phyloP scores from a whole-genome alignment of 2,888 invertebrate genomes.

The Pandemis cinnamomeana region DNA sequence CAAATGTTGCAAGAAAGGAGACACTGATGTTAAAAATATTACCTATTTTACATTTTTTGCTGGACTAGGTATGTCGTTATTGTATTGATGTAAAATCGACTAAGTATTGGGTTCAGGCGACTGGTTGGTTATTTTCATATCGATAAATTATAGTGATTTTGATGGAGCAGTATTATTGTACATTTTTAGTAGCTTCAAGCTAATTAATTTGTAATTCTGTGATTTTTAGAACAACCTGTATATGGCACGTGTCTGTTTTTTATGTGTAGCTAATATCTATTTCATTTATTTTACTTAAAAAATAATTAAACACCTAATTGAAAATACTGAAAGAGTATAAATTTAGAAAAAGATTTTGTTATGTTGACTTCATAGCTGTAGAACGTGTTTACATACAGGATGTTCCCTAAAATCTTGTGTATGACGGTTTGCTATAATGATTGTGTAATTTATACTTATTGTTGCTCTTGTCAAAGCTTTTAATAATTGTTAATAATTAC shows the following conservation, averaged over 20 bases:
- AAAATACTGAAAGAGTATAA: background rate
- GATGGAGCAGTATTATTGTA: slow-evolving; percentile 69
- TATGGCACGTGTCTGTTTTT: slow-evolving; percentile 32
- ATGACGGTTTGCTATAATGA: slow-evolving; percentile 43
- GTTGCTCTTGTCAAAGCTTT: slow-evolving; percentile 76
- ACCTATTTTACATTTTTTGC: too few species aligned
- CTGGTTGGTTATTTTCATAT: slow-evolving; percentile 41
- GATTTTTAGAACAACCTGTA: slow-evolving; percentile 32
- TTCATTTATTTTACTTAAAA: background rate
- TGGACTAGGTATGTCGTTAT: background rate
- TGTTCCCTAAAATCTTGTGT: slow-evolving; percentile 23
- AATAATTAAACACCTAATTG: background rate
- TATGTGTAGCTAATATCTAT: slow-evolving; percentile 36
- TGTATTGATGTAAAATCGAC: slow-evolving; percentile 20
- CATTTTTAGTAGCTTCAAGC: slow-evolving; percentile 46
- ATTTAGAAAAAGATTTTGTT: background rate
- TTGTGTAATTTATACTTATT: slow-evolving; percentile 51
- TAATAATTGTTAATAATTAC: slow-evolving; percentile 74
- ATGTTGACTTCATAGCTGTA: background rate
- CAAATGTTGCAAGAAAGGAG: too few species aligned
- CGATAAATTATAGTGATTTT: slow-evolving; percentile 52
- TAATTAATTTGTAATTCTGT: slow-evolving; percentile 44
- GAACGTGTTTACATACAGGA: slow-evolving; percentile 6
- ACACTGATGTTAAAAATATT: too few species aligned
- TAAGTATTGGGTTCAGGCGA: slow-evolving; percentile 32